Conservation (phyloP, 2,113 vertebrate species). For the Forbesichthys agassizii region DNA sequence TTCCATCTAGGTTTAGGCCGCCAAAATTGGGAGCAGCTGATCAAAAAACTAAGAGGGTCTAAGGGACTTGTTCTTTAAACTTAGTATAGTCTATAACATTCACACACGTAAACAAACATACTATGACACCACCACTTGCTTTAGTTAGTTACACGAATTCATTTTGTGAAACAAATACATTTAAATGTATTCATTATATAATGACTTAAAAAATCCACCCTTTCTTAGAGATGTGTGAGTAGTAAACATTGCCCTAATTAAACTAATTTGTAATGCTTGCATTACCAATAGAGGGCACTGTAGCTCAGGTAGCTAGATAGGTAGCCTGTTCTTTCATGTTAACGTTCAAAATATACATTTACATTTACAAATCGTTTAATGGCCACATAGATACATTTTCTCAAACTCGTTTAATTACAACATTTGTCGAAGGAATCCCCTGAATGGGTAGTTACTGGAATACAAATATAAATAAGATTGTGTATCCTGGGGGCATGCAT, state of each 20-base stretch:
- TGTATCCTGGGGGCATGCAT: slow-evolving; percentile 28
- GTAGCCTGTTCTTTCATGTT: background rate
- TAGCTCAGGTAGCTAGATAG: background rate
- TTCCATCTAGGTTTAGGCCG: slow-evolving; percentile 44
- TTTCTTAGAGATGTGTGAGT: background rate
- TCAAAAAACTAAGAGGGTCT: slow-evolving; percentile 24
- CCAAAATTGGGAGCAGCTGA: slow-evolving; percentile 68
- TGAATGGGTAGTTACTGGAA: background rate
- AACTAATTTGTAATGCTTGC: background rate
- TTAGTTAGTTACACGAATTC: too few species aligned
- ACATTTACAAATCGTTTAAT: background rate
- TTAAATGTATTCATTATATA: background rate
- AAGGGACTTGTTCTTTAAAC: too few species aligned
- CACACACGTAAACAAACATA: too few species aligned
- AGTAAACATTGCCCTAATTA: background rate
- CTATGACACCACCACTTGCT: too few species aligned
- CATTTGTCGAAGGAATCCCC: background rate
- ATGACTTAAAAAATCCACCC: background rate
- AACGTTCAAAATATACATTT: background rate
- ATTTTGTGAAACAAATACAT: background rate
- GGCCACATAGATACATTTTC: background rate
- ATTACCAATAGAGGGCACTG: slow-evolving; percentile 43
- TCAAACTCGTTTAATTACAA: background rate
- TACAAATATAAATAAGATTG: background rate
- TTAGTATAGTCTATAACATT: background rate